Evolutionary conservation across 2,888 invertebrate genomes (phyloP), one percentile per base, ranked within the genome.

Genomic region (Mayetiola destructor): DNA sequence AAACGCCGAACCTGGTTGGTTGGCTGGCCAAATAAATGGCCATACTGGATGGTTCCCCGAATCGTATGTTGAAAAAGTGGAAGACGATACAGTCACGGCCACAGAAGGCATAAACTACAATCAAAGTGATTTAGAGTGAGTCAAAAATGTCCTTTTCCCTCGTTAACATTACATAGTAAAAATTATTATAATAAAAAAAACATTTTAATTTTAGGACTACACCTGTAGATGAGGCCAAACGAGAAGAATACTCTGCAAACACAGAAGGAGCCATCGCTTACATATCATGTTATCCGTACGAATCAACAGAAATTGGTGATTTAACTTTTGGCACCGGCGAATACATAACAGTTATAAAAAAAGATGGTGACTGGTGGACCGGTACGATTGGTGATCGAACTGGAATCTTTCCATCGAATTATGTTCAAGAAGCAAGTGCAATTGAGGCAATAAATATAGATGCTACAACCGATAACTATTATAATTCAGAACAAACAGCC

Each of bases 351-450:
- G 94, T 99, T 1, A 79, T 82, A 37, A 84, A 91, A 61, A 83
- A 88, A 61, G 94, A 96, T 60, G 96, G 94, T 0, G 96, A 97
- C 68, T 99, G 97, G 97, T 99, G 97, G 97, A 95, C 95, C 4
- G 97, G 97, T 29, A 80, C 83, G 61, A 80, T 92, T 62, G 89
- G 85, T 39, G 77, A 82, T 64, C 71, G 84, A 61, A 80, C 80
- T 10, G 99, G 99, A 57, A 93, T 97, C 63, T 99, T 99, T 74
- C 99, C 99, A 0, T 93, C 92, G 2, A 97, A 95, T 77, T 99
- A 97, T 74, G 97, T 91, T 57, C 85, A 87, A 65, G 20, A 21
- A 12, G 53, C 18, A 23, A 29, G 21, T 10, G 29, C 21, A 8
- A 30, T 5, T 32, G 27, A 20, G n/a, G 20, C 29, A 18, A 2